These are phyloP conservation scores for Perizoma flavofasciatum DNA, from an alignment of 2,888 invertebrate genomes.

Conservation along the genomic window DNA sequence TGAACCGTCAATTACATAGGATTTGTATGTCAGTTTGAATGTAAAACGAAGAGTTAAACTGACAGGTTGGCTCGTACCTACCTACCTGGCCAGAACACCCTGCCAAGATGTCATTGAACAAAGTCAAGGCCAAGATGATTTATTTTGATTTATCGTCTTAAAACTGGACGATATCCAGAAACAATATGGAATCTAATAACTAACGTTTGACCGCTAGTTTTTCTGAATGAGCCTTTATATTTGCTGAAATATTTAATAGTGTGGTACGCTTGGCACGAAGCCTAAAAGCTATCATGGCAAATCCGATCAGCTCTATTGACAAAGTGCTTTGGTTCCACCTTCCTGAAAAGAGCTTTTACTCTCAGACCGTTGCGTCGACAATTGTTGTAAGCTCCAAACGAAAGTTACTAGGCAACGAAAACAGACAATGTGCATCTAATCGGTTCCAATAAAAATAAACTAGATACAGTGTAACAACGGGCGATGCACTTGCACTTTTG, in stretches of 20 bases:
- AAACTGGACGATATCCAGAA: constrained; percentile 64
- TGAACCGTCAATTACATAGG: constrained; percentile 40
- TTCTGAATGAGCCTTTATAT: constrained; percentile 7
- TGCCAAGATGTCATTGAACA: constrained; percentile 48
- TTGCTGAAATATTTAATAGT: constrained; percentile 8
- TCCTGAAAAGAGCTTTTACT: constrained; percentile 15
- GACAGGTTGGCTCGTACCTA: constrained; percentile 47
- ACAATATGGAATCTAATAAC: constrained; percentile 56
- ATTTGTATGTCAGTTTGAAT: constrained; percentile 32
- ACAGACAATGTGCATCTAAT: not conserved
- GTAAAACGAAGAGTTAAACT: constrained; percentile 34
- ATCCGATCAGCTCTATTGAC: constrained; percentile 18
- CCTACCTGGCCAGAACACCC: constrained; percentile 30
- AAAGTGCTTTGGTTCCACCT: constrained; percentile 16
- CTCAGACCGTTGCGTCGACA: constrained; percentile 1
- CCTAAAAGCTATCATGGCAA: constrained; percentile 17
- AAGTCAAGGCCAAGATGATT: constrained; percentile 67
- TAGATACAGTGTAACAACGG: constrained; percentile 4
- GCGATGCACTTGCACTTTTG: constrained; percentile 66
- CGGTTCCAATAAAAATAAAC: constrained; percentile 7
- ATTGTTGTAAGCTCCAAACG: constrained; percentile 4
- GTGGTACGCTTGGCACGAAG: constrained; percentile 17
- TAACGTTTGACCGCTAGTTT: constrained; percentile 7
- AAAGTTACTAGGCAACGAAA: not conserved
- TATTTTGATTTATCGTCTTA: constrained; percentile 62